Conservation (phyloP, 2,888 invertebrate species). For the Drosophila picticornis region DNA sequence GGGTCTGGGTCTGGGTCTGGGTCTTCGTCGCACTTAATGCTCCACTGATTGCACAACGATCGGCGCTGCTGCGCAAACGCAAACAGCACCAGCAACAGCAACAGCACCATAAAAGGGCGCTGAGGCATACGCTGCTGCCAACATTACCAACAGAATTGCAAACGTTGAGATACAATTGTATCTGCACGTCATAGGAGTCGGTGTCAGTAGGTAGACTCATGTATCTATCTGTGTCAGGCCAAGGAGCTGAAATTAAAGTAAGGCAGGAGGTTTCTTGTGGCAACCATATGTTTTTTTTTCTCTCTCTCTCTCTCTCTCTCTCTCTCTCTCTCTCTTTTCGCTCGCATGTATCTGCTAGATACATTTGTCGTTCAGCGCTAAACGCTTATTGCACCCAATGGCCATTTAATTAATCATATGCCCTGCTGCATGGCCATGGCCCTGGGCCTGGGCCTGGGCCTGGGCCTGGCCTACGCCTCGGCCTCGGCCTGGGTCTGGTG, state of each 20-base stretch:
- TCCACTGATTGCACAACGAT: conserved; percentile 84
- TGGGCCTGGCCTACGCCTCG: conserved; percentile 1
- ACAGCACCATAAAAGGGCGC: conserved; percentile 64
- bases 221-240: conserved; percentile 76
- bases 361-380: conserved; percentile 38
- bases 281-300: conserved; percentile 67
- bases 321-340: conserved; percentile 24
- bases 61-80: conserved; percentile 58
- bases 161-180: conserved; percentile 72
- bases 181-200: conserved; percentile 56
- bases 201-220: conserved; percentile 76
- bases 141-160: conserved; percentile 16
- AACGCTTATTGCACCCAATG: conserved; percentile 52
- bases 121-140: conserved; percentile 42
- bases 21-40: conserved; percentile 74
- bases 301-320: too few relatives aligned
- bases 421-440: conserved; percentile 16
- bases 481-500: neutral
- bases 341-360: conserved; percentile 61
- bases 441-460: conserved; percentile 10
- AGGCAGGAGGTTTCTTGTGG: conserved; percentile 85
- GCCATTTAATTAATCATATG: conserved; percentile 80
- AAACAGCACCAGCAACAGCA: conserved; percentile 60
- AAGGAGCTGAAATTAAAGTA: conserved; percentile 84
- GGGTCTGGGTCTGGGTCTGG: conserved; percentile 20